phyloP scores from a whole-genome alignment of 2,113 vertebrate species.

The Pseudorectes ferrugineus region DNA sequence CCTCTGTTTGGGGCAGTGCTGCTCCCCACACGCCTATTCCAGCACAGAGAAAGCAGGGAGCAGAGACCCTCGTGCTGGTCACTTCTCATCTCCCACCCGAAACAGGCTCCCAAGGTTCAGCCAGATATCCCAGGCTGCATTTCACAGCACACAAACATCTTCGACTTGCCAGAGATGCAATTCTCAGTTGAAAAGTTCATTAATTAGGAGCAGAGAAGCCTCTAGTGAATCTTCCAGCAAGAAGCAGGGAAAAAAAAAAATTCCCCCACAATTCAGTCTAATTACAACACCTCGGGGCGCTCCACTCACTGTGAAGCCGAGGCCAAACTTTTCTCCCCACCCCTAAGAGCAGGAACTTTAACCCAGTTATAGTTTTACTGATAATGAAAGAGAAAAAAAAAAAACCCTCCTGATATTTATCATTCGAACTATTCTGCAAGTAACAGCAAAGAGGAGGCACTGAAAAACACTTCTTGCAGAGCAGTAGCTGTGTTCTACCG shows the following conservation, averaged over 20 bases:
- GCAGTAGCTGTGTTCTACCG: rapidly evolving
- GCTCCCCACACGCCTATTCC: rapidly evolving
- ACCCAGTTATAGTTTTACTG: not conserved
- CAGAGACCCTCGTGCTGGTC: rapidly evolving
- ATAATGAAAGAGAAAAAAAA: not conserved
- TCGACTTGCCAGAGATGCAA: not conserved
- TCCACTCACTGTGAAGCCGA: not conserved
- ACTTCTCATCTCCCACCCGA: not conserved
- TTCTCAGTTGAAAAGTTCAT: not conserved
- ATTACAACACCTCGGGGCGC: not conserved
- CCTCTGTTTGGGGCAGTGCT: no score
- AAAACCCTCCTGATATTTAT: not conserved
- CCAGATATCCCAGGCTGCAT: not conserved
- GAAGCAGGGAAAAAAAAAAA: not conserved
- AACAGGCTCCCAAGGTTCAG: rapidly evolving
- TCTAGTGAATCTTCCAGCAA: not conserved
- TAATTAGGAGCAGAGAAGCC: slow-evolving; percentile 27
- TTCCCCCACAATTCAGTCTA: not conserved
- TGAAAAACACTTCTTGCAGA: not conserved
- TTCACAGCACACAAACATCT: not conserved
- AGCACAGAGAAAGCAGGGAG: not conserved
- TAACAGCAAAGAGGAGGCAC: not conserved
- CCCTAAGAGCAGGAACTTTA: slow-evolving; percentile 39
- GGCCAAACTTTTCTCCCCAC: slow-evolving; percentile 34
- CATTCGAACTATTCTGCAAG: not conserved